Percentiles rank a stretch among this genome's conserved stretches.
phyloP scores from a whole-genome alignment of 2,797 vertebrate genomes.

The Pseudocheirus occidentalis region DNA sequence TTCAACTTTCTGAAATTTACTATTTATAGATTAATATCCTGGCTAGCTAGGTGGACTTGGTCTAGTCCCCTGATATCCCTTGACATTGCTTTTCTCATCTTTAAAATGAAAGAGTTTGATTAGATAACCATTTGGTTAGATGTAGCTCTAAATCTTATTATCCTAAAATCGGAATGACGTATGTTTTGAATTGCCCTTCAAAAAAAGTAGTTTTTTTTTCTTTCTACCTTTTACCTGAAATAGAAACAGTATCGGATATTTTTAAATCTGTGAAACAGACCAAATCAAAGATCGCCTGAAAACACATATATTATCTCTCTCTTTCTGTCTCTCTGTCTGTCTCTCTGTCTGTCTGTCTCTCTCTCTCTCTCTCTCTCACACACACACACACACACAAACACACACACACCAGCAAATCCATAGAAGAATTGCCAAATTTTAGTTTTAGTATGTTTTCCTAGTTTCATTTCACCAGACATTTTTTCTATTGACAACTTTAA shows the following conservation, averaged over 20 bases:
- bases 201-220: slow-evolving; percentile 11
- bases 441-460: neutral
- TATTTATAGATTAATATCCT: neutral
- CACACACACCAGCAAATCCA: neutral
- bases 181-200: neutral
- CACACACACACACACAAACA: neutral
- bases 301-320: neutral
- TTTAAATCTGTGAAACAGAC: neutral
- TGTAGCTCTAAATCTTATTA: neutral
- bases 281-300: neutral
- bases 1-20: neutral
- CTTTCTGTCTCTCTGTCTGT: too few relatives aligned
- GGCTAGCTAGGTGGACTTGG: neutral
- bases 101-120: neutral
- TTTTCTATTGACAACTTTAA: slow-evolving; percentile 58
- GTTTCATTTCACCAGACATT: slow-evolving; percentile 58
- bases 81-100: neutral
- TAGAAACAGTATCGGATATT: neutral
- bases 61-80: neutral
- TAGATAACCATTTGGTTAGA: neutral
- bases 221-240: slow-evolving; percentile 31
- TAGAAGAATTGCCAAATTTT: slow-evolving; percentile 1
- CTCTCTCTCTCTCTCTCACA: too few relatives aligned
- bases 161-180: neutral
- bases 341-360: too few relatives aligned